Conservation (phyloP, 2,113 vertebrate species). For the Butastur rufipennis region DNA sequence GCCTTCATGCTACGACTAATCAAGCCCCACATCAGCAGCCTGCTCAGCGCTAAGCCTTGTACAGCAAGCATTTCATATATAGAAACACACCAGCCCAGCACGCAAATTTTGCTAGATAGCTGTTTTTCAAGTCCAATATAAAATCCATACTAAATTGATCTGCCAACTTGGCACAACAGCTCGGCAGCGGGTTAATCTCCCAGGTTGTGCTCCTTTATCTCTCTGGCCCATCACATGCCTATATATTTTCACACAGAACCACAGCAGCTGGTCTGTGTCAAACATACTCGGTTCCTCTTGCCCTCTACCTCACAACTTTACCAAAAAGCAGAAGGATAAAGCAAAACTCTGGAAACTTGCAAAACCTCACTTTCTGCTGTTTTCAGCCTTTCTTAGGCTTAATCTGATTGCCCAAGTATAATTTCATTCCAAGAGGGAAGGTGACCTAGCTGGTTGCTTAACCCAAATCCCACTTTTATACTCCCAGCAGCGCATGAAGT, state of each 20-base stretch:
- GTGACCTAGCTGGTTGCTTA: neutral
- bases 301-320: neutral
- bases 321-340: neutral
- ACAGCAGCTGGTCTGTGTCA: neutral
- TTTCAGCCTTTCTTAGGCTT: neutral
- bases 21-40: neutral
- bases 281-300: neutral
- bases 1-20: fast-evolving
- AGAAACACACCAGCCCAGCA: neutral
- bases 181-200: neutral
- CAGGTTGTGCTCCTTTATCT: neutral
- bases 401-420: no score
- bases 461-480: neutral
- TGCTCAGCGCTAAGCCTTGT: neutral
- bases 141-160: neutral
- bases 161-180: neutral
- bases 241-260: neutral
- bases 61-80: neutral
- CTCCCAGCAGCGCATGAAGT: neutral
- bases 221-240: no score
- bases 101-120: neutral
- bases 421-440: no score
- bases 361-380: neutral
- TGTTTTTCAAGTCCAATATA: neutral
- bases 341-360: neutral